phyloP scores from a whole-genome alignment of 2,888 invertebrate species.

The Tuta absoluta region DNA sequence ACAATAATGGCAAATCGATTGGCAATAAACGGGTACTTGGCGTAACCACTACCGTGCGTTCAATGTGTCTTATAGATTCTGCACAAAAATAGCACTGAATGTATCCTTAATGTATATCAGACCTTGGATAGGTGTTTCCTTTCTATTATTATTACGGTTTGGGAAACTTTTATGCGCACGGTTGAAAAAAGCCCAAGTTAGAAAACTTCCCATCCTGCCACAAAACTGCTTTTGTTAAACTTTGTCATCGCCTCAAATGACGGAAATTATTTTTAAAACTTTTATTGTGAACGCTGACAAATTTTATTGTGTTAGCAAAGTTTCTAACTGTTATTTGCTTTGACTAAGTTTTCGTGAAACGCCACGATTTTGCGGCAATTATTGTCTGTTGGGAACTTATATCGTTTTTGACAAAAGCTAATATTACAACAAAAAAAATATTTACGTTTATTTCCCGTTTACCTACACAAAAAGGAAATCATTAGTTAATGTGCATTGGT shows the following conservation, averaged over 20 bases:
- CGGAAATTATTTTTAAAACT: constrained; percentile 31
- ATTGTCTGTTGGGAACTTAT: neutral
- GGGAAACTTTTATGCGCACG: constrained; percentile 12
- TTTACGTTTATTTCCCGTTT: too few relatives aligned
- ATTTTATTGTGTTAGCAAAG: constrained; percentile 19
- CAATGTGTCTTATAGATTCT: neutral
- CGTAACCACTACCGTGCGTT: constrained; percentile 2
- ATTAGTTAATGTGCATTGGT: too few relatives aligned
- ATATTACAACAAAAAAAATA: too few relatives aligned
- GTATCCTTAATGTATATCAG: neutral
- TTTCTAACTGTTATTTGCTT: constrained; percentile 23
- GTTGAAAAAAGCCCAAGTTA: constrained; percentile 24
- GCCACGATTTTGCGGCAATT: neutral
- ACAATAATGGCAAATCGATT: constrained; percentile 15
- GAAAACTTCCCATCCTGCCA: constrained; percentile 18
- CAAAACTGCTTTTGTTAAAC: constrained; percentile 30
- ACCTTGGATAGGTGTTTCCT: too few relatives aligned
- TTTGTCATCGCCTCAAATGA: constrained; percentile 28
- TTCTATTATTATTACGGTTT: neutral
- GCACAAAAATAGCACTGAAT: neutral
- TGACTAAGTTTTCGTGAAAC: constrained; percentile 29
- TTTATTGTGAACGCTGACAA: constrained; percentile 23
- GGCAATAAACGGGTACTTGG: constrained; percentile 12
- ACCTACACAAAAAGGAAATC: too few relatives aligned
- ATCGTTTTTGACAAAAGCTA: neutral